A percentile compares a stretch with the other conserved stretches of the same genome.
phyloP scores from a whole-genome alignment of 1,140 invertebrate species.

The Patella vulgata region DNA sequence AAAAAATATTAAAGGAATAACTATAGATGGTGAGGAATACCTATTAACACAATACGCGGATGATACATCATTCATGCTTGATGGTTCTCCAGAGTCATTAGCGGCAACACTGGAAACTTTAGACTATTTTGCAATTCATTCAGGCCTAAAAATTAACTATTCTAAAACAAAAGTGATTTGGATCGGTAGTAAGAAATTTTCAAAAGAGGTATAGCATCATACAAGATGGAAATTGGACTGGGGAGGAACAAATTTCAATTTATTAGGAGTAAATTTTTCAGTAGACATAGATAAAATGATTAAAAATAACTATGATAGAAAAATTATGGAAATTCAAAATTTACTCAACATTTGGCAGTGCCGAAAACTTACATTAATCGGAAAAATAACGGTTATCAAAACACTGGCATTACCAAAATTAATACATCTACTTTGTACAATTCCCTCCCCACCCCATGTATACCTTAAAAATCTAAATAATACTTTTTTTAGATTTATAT shows the following conservation, averaged over 20 bases:
- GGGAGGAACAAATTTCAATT: constrained; percentile 7
- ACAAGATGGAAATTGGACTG: constrained; percentile 3
- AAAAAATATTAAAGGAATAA: constrained; percentile 16
- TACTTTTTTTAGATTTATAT: constrained; percentile 11
- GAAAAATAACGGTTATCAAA: constrained; percentile 14
- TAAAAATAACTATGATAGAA: constrained; percentile 12
- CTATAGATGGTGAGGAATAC: constrained; percentile 5
- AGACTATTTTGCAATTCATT: constrained; percentile 11
- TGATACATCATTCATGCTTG: constrained; percentile 16
- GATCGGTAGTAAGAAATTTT: constrained; percentile 21
- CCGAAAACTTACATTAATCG: constrained; percentile 19
- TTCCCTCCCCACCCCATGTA: constrained; percentile 3
- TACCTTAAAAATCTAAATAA: constrained; percentile 1
- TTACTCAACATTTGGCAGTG: constrained; percentile 9
- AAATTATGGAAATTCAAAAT: constrained; percentile 8
- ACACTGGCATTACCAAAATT: constrained; percentile 12
- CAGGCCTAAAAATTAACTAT: constrained; percentile 19
- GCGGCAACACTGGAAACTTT: background rate
- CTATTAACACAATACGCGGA: constrained; percentile 17
- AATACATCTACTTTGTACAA: constrained; percentile 14
- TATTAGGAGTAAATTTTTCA: constrained; percentile 11
- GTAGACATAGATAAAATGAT: constrained; percentile 12
- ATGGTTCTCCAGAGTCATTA: constrained; percentile 22
- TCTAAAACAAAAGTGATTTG: constrained; percentile 19
- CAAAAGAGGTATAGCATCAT: constrained; percentile 1